Evolutionary conservation across 2,113 vertebrate species (phyloP).

Genomic region (Xyrauchen texanus): DNA sequence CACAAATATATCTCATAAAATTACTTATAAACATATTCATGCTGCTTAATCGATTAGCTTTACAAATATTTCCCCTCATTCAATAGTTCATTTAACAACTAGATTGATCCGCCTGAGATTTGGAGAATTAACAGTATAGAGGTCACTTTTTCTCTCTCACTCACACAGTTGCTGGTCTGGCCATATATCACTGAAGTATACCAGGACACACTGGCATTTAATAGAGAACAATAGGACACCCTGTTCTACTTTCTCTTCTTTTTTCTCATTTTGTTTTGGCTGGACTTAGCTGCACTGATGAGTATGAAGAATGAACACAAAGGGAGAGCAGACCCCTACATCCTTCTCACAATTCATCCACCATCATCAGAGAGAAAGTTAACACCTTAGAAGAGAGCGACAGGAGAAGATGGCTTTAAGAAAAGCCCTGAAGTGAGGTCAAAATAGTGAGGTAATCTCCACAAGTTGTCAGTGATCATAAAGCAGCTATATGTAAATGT

Average conservation of each 20-base stretch:
- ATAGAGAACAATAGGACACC: conserved; percentile 40
- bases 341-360: conserved; percentile 41
- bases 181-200: conserved; percentile 26
- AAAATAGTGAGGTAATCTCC: conserved; percentile 74
- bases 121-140: conserved; percentile 6
- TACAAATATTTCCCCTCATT: neutral
- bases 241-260: conserved; percentile 40
- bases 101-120: neutral
- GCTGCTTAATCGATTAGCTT: neutral
- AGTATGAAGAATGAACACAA: conserved; percentile 50
- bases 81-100: neutral
- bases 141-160: neutral
- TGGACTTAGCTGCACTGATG: conserved; percentile 38
- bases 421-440: conserved; percentile 41
- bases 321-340: conserved; percentile 42
- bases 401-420: conserved; percentile 31
- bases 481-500: conserved; percentile 84
- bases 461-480: conserved; percentile 55
- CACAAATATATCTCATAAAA: neutral
- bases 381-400: conserved; percentile 29
- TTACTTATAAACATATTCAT: neutral
- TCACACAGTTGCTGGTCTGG: neutral
- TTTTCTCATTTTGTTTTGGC: conserved; percentile 43
- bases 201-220: conserved; percentile 27
- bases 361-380: conserved; percentile 38